A percentile compares a stretch with the other conserved stretches of the same genome.
These are phyloP conservation scores for Cathartes aura DNA, from an alignment of 2,113 vertebrate species.

Conservation along the genomic window DNA sequence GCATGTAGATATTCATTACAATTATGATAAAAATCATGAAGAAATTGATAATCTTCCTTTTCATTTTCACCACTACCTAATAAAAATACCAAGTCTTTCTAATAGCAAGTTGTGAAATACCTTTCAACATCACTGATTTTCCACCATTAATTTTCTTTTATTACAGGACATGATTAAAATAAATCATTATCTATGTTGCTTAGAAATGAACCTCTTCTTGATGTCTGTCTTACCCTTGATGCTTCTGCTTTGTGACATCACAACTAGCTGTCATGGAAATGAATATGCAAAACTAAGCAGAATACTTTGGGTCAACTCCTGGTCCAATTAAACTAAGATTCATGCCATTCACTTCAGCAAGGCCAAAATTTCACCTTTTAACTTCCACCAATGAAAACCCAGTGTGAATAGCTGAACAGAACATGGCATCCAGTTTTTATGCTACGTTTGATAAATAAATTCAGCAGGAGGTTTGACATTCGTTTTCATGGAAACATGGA, in stretches of 20 bases:
- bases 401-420: not conserved
- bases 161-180: not conserved
- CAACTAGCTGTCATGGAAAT: not conserved
- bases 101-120: not conserved
- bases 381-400: not conserved
- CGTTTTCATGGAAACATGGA: not conserved
- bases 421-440: not conserved
- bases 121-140: not conserved
- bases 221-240: not conserved
- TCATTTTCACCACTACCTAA: not conserved
- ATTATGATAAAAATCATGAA: slow-evolving; percentile 3
- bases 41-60: not conserved
- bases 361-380: not conserved
- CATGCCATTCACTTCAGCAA: not conserved
- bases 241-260: not conserved
- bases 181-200: not conserved
- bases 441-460: not conserved
- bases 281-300: not conserved
- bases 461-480: not conserved
- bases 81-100: not conserved
- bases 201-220: not conserved
- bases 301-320: not conserved
- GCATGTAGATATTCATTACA: not conserved
- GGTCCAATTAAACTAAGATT: not conserved
- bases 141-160: not conserved